phyloP scores from a whole-genome alignment of 2,797 vertebrate genomes.

The Pristis pectinata region DNA sequence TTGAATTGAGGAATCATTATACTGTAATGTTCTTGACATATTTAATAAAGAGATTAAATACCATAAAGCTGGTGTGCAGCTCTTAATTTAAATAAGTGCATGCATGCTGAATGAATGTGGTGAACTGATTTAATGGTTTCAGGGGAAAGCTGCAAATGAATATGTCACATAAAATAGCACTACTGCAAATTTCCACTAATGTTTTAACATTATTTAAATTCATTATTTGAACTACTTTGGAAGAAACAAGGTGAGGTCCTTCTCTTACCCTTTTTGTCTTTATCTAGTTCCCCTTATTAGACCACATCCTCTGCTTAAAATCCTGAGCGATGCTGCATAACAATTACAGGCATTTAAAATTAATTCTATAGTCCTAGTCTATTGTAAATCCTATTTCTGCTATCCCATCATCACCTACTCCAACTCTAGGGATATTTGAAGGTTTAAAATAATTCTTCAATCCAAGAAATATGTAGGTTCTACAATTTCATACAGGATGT shows the following conservation, averaged over 20 bases:
- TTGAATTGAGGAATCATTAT: constrained; percentile 12
- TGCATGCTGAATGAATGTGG: neutral
- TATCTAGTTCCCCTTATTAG: neutral
- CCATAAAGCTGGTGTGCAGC: neutral
- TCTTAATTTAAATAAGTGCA: neutral
- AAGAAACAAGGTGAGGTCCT: neutral
- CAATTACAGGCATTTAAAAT: neutral
- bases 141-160: neutral
- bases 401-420: neutral
- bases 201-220: neutral
- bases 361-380: neutral
- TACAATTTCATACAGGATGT: neutral
- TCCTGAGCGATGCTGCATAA: neutral
- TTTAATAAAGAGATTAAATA: constrained; percentile 28
- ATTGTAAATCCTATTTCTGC: neutral
- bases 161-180: neutral
- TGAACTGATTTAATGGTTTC: neutral
- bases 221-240: neutral
- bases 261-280: neutral
- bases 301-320: neutral
- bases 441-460: neutral
- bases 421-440: neutral
- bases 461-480: neutral
- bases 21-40: constrained; percentile 3
- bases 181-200: neutral